A percentile compares a stretch with the other conserved stretches of the same genome.
phyloP scores from a whole-genome alignment of 2,888 invertebrate genomes.

The Stenurella melanura region DNA sequence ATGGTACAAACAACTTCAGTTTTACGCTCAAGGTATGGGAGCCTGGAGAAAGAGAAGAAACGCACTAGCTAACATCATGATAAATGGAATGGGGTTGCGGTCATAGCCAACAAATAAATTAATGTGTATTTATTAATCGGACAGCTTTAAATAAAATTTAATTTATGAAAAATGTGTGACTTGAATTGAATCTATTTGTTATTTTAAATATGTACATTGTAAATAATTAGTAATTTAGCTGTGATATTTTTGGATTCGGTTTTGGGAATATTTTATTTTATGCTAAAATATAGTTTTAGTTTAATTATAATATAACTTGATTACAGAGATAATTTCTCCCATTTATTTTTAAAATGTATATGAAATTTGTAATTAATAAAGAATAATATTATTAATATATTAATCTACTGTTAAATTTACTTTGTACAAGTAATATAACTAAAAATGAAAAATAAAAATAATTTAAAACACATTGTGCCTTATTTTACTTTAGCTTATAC shows the following conservation, averaged over 20 bases:
- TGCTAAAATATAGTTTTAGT: conserved; percentile 35
- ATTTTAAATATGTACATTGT: conserved; percentile 57
- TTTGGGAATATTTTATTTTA: conserved; percentile 54
- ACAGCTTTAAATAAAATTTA: conserved; percentile 38
- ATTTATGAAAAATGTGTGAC: conserved; percentile 20
- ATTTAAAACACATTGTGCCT: background rate
- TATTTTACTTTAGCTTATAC: background rate
- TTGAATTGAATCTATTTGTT: background rate
- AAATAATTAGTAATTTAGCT: conserved; percentile 73
- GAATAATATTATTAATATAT: conserved; percentile 37
- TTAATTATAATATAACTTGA: conserved; percentile 41
- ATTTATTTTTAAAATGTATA: conserved; percentile 36
- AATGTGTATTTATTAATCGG: conserved; percentile 32
- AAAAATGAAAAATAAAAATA: background rate
- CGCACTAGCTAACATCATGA: conserved; percentile 98
- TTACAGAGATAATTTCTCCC: conserved; percentile 19
- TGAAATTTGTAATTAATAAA: conserved; percentile 34
- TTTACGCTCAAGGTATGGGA: conserved; percentile 93
- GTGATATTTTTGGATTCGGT: conserved; percentile 71
- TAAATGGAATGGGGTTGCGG: conserved; percentile 83
- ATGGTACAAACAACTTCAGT: conserved; percentile 93
- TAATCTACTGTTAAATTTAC: conserved; percentile 15
- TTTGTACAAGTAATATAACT: background rate
- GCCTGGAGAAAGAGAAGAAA: conserved; percentile 94
- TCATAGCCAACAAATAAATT: conserved; percentile 60